These are phyloP conservation scores for Venturia canescens DNA, from an alignment of 1,140 invertebrate genomes.

Conservation along the genomic window DNA sequence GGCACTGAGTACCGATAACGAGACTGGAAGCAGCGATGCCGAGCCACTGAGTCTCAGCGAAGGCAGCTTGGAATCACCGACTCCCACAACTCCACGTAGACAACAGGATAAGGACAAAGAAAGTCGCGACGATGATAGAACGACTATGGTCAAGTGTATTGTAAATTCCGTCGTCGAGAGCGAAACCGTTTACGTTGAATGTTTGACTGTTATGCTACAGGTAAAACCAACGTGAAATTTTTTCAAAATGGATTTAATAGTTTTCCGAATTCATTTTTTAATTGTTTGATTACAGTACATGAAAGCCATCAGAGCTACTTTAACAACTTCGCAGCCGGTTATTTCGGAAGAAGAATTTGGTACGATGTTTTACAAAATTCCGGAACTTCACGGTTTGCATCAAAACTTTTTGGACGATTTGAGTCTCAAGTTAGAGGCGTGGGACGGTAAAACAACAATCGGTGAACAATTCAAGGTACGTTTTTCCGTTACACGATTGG, in stretches of 20 bases:
- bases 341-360: constrained; percentile 92
- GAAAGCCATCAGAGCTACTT: constrained; percentile 92
- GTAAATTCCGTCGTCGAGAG: constrained; percentile 93
- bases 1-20: constrained; percentile 74
- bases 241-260: not conserved
- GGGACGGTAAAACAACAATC: constrained; percentile 83
- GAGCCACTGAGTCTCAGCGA: constrained; percentile 75
- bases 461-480: constrained; percentile 88
- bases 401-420: constrained; percentile 88
- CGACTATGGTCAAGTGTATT: constrained; percentile 89
- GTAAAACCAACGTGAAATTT: constrained; percentile 73
- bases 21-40: constrained; percentile 75
- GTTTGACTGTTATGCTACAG: constrained; percentile 91
- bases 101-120: constrained; percentile 69
- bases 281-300: constrained; percentile 84
- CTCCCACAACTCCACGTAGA: constrained; percentile 73
- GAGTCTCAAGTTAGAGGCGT: constrained; percentile 83
- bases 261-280: not conserved
- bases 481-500: constrained; percentile 27
- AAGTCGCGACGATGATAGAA: constrained; percentile 80
- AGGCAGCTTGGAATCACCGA: constrained; percentile 74
- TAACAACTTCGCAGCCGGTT: constrained; percentile 92
- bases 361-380: constrained; percentile 95
- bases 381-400: constrained; percentile 89
- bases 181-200: constrained; percentile 93